Evolutionary conservation across 2,113 vertebrate species (phyloP), one percentile per base, ranked within the genome.

Genomic region (Pristiophorus japonicus): DNA sequence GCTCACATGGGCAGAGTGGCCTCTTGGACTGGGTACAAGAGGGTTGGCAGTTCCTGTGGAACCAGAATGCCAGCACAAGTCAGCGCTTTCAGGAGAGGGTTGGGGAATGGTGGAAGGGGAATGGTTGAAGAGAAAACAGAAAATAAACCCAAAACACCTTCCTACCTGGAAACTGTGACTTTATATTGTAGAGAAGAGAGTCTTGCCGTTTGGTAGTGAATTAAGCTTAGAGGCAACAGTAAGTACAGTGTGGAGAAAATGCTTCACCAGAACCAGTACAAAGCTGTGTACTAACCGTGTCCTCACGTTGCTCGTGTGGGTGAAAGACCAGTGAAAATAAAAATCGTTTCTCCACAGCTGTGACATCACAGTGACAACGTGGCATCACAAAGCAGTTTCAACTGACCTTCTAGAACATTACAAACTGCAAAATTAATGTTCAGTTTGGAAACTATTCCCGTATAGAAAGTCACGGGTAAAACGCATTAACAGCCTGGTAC

Each of bases 321-420:
- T 6, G 11, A 20, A 7, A 22, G 16, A 5, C 30, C 27, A 12
- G 30, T 75, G 73, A 59, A 67, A 70, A 30, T 22, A 67, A 94
- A 94, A 34, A 70, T 47, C 14, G 66, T 94, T 67, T 67, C 45
- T 92, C n/a, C n/a, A 92, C 11, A 70, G 66, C 27, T 27, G 3
- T 94, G 93, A 73, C 65, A 70, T 45, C 66, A 94, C 45, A 94
- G 93, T 73, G n/a, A 47, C 24, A 94, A 67, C 27, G 45, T 27
- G 47, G 73, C 42, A 94, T 94, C 93, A 94, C 63, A 94, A 94
- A 94, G 93, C 65, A 14, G 11, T 67, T 42, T 16, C 42, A 94
- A 51, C 42, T 51, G 42, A 73, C 73, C 66, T 94, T 47, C 66
- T 70, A 94, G 93, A 94, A 94, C 66, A 47, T 94, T 92, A 38